These are phyloP conservation scores for Actenoides hombroni DNA, from an alignment of 2,113 vertebrate genomes.

Conservation along the genomic window DNA sequence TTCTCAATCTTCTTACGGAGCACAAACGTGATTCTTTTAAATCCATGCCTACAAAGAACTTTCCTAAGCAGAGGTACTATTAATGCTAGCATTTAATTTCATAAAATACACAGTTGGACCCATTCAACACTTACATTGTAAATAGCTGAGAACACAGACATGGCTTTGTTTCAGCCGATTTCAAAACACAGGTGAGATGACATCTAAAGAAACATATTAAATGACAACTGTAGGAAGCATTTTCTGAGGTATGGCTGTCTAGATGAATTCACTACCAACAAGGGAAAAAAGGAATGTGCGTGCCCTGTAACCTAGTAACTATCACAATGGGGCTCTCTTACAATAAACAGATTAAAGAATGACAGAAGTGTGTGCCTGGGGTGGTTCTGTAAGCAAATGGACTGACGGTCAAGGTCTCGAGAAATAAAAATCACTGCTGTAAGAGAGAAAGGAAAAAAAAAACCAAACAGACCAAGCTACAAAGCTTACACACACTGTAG, in stretches of 20 bases:
- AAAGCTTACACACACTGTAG: not conserved
- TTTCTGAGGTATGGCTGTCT: not conserved
- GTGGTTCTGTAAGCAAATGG: not conserved
- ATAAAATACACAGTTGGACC: not conserved
- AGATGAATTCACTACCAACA: not conserved
- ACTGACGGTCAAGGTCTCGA: not conserved
- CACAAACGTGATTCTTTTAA: not conserved
- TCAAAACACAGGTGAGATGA: not conserved
- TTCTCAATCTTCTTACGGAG: not conserved
- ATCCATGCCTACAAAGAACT: not conserved
- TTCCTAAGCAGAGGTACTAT: not conserved
- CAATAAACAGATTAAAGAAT: not conserved
- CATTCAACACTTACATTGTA: not conserved
- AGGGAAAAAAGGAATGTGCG: not conserved
- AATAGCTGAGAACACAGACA: not conserved
- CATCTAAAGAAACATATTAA: not conserved
- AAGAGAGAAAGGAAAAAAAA: not conserved
- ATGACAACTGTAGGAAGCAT: not conserved
- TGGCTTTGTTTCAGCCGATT: not conserved
- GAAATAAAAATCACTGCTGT: not conserved
- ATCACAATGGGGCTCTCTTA: not conserved
- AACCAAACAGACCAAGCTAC: not conserved
- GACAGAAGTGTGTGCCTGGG: not conserved
- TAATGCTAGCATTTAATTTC: not conserved
- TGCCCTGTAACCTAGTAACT: slow-evolving; percentile 14